These are phyloP conservation scores for Hippocampus mohnikei DNA, from an alignment of 2,113 vertebrate species.

Conservation along the genomic window DNA sequence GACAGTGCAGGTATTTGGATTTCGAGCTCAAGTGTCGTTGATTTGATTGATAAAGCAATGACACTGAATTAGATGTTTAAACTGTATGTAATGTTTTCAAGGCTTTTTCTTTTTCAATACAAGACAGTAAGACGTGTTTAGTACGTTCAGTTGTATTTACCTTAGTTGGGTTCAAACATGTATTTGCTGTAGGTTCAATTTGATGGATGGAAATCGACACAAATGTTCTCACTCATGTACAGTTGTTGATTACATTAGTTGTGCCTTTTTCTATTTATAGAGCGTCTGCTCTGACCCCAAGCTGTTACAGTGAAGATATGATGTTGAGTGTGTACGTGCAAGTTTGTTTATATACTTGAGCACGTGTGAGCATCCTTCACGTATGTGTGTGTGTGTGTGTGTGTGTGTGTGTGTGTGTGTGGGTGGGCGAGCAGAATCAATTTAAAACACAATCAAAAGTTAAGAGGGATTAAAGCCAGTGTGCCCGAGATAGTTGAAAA, in stretches of 20 bases:
- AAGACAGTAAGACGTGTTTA: too few relatives aligned
- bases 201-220: background rate
- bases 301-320: conserved; percentile 7
- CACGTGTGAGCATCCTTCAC: background rate
- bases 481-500: conserved; percentile 69
- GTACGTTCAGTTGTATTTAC: too few relatives aligned
- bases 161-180: too few relatives aligned
- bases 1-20: too few relatives aligned
- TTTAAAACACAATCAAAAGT: conserved; percentile 71
- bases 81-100: too few relatives aligned
- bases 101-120: too few relatives aligned
- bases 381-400: background rate
- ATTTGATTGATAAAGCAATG: too few relatives aligned
- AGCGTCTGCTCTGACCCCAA: conserved; percentile 8
- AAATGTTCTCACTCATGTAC: background rate
- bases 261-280: background rate
- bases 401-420: conserved; percentile 6
- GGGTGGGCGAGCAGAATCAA: conserved; percentile 60
- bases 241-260: conserved; percentile 1
- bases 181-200: too few relatives aligned
- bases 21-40: too few relatives aligned
- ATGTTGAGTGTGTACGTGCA: background rate
- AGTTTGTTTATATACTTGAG: background rate
- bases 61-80: too few relatives aligned
- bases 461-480: conserved; percentile 64